Percentiles rank a stretch among this genome's conserved stretches.
These are phyloP conservation scores for Aphaenogaster rudis DNA, from an alignment of 1,140 invertebrate species.

Conservation along the genomic window DNA sequence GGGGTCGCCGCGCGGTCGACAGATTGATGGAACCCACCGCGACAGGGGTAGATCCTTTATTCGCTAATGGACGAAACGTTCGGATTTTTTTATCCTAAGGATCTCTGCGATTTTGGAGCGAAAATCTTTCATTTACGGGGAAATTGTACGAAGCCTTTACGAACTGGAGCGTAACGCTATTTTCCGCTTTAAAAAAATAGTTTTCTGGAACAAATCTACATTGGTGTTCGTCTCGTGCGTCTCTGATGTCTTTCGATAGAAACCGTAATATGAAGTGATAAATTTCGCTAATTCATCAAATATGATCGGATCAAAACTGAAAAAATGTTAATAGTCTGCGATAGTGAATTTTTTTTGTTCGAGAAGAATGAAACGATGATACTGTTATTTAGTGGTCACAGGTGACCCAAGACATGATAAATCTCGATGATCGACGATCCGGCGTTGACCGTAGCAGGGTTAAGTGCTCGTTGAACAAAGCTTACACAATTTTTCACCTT, in stretches of 20 bases:
- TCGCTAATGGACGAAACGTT: conserved; percentile 52
- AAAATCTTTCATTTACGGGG: background rate
- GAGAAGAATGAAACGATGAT: background rate
- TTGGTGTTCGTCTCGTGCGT: too few relatives aligned
- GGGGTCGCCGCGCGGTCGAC: conserved; percentile 32
- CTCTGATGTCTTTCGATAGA: background rate
- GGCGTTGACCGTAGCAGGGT: conserved; percentile 9
- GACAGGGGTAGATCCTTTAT: conserved; percentile 53
- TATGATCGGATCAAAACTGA: background rate
- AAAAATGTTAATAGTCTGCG: background rate
- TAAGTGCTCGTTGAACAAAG: conserved; percentile 66
- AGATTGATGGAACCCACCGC: conserved; percentile 69
- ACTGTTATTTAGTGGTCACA: conserved; percentile 5
- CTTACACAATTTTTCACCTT: conserved; percentile 64
- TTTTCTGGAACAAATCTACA: background rate
- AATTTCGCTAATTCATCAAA: background rate
- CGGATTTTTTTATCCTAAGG: conserved; percentile 22
- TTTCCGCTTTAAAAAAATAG: background rate
- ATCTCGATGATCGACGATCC: conserved; percentile 57
- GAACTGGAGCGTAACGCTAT: background rate
- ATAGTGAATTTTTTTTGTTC: background rate
- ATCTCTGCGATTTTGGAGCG: conserved; percentile 27
- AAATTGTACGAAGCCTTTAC: background rate
- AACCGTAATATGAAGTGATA: background rate
- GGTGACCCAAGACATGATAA: conserved; percentile 27